Evolutionary conservation across 2,797 vertebrate species (phyloP).

Genomic region (Pangasius mekongensis): DNA sequence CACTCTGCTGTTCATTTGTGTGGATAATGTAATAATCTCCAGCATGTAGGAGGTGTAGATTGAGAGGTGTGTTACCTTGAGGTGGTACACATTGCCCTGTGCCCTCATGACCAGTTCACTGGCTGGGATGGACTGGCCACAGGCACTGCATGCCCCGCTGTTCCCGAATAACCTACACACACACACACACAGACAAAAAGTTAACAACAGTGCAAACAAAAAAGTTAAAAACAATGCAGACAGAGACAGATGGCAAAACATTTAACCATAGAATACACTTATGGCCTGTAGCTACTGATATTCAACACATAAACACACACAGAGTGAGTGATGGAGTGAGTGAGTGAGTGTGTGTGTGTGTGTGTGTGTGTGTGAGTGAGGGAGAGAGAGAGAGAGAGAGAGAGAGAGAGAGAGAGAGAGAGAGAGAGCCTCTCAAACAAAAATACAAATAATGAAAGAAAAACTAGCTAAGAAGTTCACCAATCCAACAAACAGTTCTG

Average conservation of each 20-base stretch:
- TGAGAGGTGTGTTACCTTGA: slow-evolving; percentile 84
- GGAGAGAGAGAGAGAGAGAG: background rate
- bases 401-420: background rate
- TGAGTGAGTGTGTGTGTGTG: too few species aligned
- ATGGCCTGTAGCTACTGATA: slow-evolving; percentile 17
- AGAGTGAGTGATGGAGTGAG: background rate
- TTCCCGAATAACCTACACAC: slow-evolving; percentile 94
- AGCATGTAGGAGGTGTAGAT: background rate
- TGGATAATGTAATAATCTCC: background rate
- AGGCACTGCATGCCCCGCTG: slow-evolving; percentile 97
- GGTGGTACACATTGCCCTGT: slow-evolving; percentile 98
- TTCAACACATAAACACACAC: background rate
- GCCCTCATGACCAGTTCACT: slow-evolving; percentile 99
- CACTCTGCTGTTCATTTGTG: background rate
- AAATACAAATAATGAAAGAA: background rate
- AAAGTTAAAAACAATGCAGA: slow-evolving; percentile 33
- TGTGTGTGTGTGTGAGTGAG: too few species aligned
- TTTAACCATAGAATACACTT: background rate
- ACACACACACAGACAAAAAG: slow-evolving; percentile 30
- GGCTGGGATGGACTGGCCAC: slow-evolving; percentile 97
- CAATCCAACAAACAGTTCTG: background rate
- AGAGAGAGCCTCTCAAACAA: background rate
- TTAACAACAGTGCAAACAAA: background rate
- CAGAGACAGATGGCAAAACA: slow-evolving; percentile 5
- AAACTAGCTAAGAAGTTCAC: background rate